Conservation (phyloP, 2,113 vertebrate species). For the Strigops habroptila region DNA sequence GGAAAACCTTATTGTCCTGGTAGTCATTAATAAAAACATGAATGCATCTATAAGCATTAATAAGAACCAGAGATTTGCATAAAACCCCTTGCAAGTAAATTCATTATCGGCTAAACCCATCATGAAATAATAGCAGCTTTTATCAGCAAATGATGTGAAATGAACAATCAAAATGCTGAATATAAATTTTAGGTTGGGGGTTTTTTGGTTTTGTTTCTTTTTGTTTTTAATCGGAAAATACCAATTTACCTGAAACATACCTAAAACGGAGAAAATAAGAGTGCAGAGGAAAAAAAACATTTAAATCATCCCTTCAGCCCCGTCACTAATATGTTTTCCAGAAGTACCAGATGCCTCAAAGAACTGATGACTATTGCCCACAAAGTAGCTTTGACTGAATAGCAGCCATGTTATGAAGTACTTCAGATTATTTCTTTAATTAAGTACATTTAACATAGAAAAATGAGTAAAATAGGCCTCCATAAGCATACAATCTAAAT, state of each 20-base stretch:
- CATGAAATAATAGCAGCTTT: background rate
- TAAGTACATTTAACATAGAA: background rate
- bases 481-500: background rate
- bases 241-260: background rate
- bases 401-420: background rate
- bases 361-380: background rate
- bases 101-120: background rate
- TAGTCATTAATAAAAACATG: background rate
- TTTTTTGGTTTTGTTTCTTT: background rate
- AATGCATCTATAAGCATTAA: background rate
- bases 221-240: background rate
- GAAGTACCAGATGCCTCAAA: background rate
- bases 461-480: background rate
- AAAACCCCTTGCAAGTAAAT: background rate
- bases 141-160: background rate
- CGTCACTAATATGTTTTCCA: background rate
- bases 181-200: background rate
- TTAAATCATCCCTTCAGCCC: background rate
- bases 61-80: background rate
- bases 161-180: background rate
- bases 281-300: background rate
- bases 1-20: background rate
- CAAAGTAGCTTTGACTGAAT: background rate
- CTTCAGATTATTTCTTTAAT: background rate
- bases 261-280: background rate